Evolutionary conservation across 1,140 invertebrate genomes (phyloP).

Genomic region (Drosophila willistoni): DNA sequence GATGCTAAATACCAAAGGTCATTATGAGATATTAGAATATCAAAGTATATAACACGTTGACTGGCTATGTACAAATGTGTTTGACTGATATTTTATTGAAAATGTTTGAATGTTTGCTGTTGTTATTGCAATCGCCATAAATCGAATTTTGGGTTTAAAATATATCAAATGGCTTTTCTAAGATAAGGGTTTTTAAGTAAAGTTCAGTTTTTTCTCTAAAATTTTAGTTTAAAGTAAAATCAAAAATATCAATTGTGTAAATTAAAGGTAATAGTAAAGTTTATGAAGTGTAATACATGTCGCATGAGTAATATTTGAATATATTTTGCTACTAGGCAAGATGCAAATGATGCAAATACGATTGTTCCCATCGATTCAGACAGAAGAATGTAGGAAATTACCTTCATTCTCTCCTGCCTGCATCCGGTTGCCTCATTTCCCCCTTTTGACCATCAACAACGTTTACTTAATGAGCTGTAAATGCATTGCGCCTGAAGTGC

Average conservation of each 20-base stretch:
- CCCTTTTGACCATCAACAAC: neutral
- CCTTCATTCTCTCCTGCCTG: neutral
- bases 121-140: no score
- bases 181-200: no score
- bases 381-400: neutral
- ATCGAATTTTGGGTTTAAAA: no score
- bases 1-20: neutral
- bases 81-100: neutral
- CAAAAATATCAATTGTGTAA: no score
- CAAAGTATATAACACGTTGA: neutral
- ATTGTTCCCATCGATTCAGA: neutral
- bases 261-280: no score
- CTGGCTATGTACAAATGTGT: neutral
- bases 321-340: neutral
- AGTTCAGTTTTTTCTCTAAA: no score
- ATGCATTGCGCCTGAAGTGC: constrained; percentile 26
- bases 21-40: neutral
- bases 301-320: neutral
- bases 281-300: neutral
- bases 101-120: no score
- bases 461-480: constrained; percentile 59
- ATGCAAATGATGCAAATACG: constrained; percentile 6
- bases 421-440: neutral
- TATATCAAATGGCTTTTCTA: no score
- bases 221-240: no score